These are phyloP conservation scores for Mimas tiliae DNA, from an alignment of 2,888 invertebrate genomes.

Conservation along the genomic window DNA sequence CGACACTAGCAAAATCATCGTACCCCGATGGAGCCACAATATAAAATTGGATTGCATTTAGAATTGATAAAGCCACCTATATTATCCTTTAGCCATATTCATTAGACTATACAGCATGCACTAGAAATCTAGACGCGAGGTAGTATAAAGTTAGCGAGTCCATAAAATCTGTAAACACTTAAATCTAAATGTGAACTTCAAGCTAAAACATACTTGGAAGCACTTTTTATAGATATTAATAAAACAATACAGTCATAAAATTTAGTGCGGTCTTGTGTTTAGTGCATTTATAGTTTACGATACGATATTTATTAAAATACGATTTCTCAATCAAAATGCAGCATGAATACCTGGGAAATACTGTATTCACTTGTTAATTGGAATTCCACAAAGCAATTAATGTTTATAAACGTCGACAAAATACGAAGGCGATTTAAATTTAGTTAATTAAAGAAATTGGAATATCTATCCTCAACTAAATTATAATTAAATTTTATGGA, in stretches of 20 bases:
- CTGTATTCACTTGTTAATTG: background rate
- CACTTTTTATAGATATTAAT: conserved; percentile 82
- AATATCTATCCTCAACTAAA: too few species aligned
- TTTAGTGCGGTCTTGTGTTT: conserved; percentile 58
- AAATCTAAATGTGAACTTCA: conserved; percentile 61
- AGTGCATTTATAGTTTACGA: conserved; percentile 35
- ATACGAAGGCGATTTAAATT: too few species aligned
- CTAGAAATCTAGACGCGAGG: conserved; percentile 5
- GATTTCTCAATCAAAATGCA: too few species aligned
- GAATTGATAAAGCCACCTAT: too few species aligned
- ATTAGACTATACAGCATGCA: background rate
- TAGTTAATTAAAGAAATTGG: too few species aligned
- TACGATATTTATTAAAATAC: background rate
- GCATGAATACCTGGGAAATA: too few species aligned
- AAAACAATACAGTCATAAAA: conserved; percentile 78
- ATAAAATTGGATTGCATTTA: too few species aligned
- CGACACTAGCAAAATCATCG: too few species aligned
- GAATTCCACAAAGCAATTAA: background rate
- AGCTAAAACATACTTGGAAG: conserved; percentile 67
- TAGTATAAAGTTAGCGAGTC: conserved; percentile 63
- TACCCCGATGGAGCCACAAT: too few species aligned
- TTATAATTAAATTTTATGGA: too few species aligned
- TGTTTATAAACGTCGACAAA: background rate
- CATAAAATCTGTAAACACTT: conserved; percentile 59
- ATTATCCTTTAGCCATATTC: background rate